Conservation (phyloP, 2,888 invertebrate genomes). For the Zygaena filipendulae region DNA sequence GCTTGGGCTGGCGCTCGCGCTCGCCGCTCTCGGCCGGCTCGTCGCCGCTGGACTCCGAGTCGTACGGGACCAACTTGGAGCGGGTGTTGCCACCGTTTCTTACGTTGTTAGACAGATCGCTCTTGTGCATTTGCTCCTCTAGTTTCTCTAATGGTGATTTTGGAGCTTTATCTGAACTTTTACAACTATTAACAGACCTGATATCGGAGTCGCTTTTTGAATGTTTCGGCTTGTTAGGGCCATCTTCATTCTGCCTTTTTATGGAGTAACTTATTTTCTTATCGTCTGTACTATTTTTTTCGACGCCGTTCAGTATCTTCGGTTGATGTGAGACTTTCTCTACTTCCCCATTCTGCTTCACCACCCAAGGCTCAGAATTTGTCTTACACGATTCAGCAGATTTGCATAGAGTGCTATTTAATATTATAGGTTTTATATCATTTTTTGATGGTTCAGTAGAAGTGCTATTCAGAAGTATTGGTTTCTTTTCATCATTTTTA, state of each 20-base stretch:
- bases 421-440: constrained; percentile 48
- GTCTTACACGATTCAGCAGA: constrained; percentile 31
- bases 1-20: constrained; percentile 39
- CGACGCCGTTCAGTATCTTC: constrained; percentile 38
- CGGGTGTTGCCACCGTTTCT: constrained; percentile 33
- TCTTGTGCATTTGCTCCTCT: constrained; percentile 56
- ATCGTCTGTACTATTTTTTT: constrained; percentile 39
- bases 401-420: constrained; percentile 50
- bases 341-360: constrained; percentile 58
- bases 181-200: constrained; percentile 23
- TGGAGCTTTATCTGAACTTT: constrained; percentile 32
- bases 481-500: constrained; percentile 47
- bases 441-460: constrained; percentile 32
- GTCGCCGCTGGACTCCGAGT: constrained; percentile 67
- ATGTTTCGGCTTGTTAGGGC: constrained; percentile 29
- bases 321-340: constrained; percentile 41
- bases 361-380: constrained; percentile 53
- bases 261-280: constrained; percentile 43
- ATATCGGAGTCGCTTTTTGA: constrained; percentile 42
- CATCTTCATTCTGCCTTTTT: constrained; percentile 42
- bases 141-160: constrained; percentile 55
- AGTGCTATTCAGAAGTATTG: constrained; percentile 32
- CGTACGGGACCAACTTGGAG: constrained; percentile 68
- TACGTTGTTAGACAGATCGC: constrained; percentile 29
- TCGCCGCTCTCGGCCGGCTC: constrained; percentile 34